Conservation (phyloP, 2,113 vertebrate genomes). For the Amphiprion ocellaris region DNA sequence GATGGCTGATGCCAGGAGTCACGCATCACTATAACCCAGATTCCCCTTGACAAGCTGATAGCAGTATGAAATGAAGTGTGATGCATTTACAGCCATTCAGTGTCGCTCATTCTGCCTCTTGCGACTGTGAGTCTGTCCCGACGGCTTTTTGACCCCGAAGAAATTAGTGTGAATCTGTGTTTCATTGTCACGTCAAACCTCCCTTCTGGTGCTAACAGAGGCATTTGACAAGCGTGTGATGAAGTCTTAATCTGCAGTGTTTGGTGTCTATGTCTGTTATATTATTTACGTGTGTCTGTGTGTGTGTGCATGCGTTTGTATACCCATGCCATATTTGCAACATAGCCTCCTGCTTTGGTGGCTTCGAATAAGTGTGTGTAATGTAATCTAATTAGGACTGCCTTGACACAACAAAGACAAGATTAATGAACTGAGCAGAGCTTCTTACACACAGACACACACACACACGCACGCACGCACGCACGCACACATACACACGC, state of each 20-base stretch:
- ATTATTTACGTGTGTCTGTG: not conserved
- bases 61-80: slow-evolving; percentile 36
- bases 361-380: slow-evolving; percentile 28
- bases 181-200: slow-evolving; percentile 50
- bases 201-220: slow-evolving; percentile 18
- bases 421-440: slow-evolving; percentile 60
- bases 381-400: slow-evolving; percentile 63
- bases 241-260: slow-evolving; percentile 16
- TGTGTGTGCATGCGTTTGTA: not conserved
- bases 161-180: slow-evolving; percentile 32
- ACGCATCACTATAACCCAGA: slow-evolving; percentile 42
- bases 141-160: slow-evolving; percentile 15
- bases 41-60: slow-evolving; percentile 39
- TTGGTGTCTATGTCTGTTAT: slow-evolving; percentile 2
- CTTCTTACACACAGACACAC: not conserved
- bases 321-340: slow-evolving; percentile 2
- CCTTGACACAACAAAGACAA: slow-evolving; percentile 46
- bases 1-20: slow-evolving; percentile 27
- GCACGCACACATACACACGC: not conserved
- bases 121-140: slow-evolving; percentile 1
- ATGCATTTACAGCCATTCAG: slow-evolving; percentile 35
- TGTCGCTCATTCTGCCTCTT: slow-evolving; percentile 45
- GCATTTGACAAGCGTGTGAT: slow-evolving; percentile 22
- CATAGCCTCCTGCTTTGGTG: slow-evolving; percentile 34
- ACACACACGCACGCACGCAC: not conserved